Percentiles rank a stretch among this genome's conserved stretches.
phyloP scores from a whole-genome alignment of 2,113 vertebrate species.

The Ancistrus triradiatus region DNA sequence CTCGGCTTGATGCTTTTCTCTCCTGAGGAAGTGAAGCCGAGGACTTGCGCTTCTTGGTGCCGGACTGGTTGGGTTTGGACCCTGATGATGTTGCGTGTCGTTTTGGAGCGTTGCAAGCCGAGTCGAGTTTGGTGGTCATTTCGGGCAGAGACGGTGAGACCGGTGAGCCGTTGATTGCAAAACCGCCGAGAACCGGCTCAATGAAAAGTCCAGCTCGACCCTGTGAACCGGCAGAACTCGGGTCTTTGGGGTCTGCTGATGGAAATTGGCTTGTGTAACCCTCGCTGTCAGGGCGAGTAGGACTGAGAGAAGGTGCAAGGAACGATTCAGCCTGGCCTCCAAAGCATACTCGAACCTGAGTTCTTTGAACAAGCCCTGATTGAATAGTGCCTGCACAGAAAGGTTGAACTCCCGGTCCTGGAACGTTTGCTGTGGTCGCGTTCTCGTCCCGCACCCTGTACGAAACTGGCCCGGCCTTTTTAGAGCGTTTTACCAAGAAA shows the following conservation, averaged over 20 bases:
- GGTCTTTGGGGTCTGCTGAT: slow-evolving; percentile 12
- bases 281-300: slow-evolving; percentile 44
- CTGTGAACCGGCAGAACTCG: slow-evolving; percentile 32
- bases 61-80: slow-evolving; percentile 23
- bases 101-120: slow-evolving; percentile 19
- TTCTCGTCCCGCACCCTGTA: slow-evolving; percentile 49
- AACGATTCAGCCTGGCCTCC: slow-evolving; percentile 33
- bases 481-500: slow-evolving; percentile 58
- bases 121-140: slow-evolving; percentile 45
- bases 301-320: slow-evolving; percentile 18
- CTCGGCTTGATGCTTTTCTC: slow-evolving; percentile 17
- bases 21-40: slow-evolving; percentile 13
- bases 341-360: slow-evolving; percentile 28
- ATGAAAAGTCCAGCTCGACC: slow-evolving; percentile 43
- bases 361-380: slow-evolving; percentile 4
- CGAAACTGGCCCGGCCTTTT: slow-evolving; percentile 46
- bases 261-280: slow-evolving; percentile 23
- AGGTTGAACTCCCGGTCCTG: not conserved
- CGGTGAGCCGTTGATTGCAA: slow-evolving; percentile 37
- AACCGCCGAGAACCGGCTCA: slow-evolving; percentile 32
- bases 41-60: slow-evolving; percentile 43
- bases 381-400: not conserved
- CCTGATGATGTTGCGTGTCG: slow-evolving; percentile 10
- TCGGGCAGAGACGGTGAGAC: slow-evolving; percentile 42
- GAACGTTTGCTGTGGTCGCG: not conserved